Base-by-base conservation (phyloP, 1,140 invertebrate genomes). In the Trichonephila inaurata region DNA sequence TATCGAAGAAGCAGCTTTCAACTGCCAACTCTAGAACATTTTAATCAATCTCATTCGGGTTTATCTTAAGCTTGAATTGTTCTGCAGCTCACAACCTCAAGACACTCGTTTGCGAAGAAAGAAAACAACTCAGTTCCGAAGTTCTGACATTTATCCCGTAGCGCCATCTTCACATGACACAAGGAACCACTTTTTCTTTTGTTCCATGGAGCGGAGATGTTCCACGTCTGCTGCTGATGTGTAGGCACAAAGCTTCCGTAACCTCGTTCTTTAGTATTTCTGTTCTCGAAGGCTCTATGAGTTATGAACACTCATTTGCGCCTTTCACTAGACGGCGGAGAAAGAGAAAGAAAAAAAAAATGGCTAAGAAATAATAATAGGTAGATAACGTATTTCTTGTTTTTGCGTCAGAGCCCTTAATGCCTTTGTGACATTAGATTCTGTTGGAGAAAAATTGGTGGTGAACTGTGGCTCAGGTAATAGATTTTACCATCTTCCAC, bases 141-240 rank as follows among this genome's bases (percentile, higher is more conserved):
- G 89, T 91, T 91, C 89, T 91, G 89, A 91, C 89, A 91, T 91
- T 91, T 82, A 91, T 91, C 69, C 72, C 89, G 77, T 82, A 91
- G 89, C 89, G 89, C 89, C 89, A 91, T 91, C 89, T 91, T 91
- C 69, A 91, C 51, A 81, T 91, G 89, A 91, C 89, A 91, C 58
- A 44, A 69, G 72, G 66, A 91, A 82, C 89, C 89, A 81, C n/a
- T 82, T 81, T 91, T 91, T 91, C 60, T 51, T 91, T 91, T 91
- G 44, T 58, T 91, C 60, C 24, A 24, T 40, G 58, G 69, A 77
- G 89, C 77, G 44, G 72, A 82, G 89, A 60, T 91, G 89, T 91
- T 62, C 69, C 51, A 21, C 44, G 40, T 28, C 89, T 91, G 89
- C 72, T 82, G 44, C 10, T 91, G 89, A 91, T 91, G 89, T 91